phyloP scores from a whole-genome alignment of 1,140 invertebrate genomes.

The Pteromalus puparum region DNA sequence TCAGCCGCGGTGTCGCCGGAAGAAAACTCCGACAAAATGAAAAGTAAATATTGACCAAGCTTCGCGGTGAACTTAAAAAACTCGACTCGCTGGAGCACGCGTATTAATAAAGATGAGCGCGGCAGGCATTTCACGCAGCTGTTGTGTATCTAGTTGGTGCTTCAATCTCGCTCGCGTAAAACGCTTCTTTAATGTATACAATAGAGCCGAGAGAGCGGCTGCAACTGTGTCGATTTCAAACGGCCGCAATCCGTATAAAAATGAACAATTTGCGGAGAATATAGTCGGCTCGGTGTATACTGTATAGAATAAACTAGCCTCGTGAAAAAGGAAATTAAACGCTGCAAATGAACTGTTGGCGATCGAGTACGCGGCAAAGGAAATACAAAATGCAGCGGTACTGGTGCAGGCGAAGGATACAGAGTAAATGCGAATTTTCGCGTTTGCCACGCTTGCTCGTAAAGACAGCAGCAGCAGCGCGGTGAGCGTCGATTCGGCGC shows the following conservation, averaged over 20 bases:
- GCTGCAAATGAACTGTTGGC: background rate
- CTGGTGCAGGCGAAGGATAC: background rate
- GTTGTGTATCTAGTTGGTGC: background rate
- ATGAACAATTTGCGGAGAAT: background rate
- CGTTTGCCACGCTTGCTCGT: slow-evolving; percentile 30
- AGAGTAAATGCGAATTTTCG: slow-evolving; percentile 36
- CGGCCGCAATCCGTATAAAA: background rate
- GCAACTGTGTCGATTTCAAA: background rate
- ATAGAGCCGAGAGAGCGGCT: no score
- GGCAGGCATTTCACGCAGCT: background rate
- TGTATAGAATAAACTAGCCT: background rate
- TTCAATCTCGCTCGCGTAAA: background rate
- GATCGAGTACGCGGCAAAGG: background rate
- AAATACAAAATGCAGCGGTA: slow-evolving; percentile 1
- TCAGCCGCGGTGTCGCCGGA: background rate
- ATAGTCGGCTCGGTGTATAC: background rate
- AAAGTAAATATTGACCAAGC: slow-evolving; percentile 41
- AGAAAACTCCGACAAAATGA: slow-evolving; percentile 28
- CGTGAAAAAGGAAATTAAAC: background rate
- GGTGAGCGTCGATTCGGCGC: slow-evolving; percentile 47
- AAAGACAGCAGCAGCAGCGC: slow-evolving; percentile 33
- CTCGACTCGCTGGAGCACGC: background rate
- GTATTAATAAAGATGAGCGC: slow-evolving; percentile 33
- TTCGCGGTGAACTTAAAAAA: background rate
- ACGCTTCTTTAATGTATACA: no score